Conservation (phyloP, 1,140 invertebrate species). For the Berghia stephanieae region DNA sequence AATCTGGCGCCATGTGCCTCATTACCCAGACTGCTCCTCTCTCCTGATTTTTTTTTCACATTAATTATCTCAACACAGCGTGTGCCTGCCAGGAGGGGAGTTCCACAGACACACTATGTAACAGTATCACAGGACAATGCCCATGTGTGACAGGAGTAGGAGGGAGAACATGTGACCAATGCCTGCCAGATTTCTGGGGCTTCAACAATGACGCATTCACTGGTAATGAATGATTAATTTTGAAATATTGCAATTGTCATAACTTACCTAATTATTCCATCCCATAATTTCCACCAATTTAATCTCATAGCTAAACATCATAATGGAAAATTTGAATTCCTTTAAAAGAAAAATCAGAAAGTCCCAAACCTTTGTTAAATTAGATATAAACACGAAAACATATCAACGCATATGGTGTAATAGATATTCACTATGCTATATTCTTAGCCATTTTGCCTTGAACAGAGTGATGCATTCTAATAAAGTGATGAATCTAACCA, state of each 20-base stretch:
- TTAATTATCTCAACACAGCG: constrained; percentile 58
- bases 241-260: neutral
- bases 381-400: no score
- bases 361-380: no score
- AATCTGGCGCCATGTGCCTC: neutral
- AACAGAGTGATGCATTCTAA: no score
- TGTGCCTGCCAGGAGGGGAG: constrained; percentile 82
- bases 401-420: no score
- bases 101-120: constrained; percentile 80
- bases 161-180: constrained; percentile 79
- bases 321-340: no score
- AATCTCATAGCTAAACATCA: no score
- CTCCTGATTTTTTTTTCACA: no score
- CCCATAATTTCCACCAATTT: no score
- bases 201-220: constrained; percentile 69
- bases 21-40: neutral
- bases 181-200: constrained; percentile 82
- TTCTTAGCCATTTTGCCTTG: no score
- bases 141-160: constrained; percentile 82
- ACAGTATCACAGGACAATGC: constrained; percentile 80
- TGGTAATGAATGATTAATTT: neutral
- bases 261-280: neutral
- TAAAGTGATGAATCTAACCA: no score
- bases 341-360: no score
- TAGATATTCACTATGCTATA: no score